These are phyloP conservation scores for Otis tarda DNA, from an alignment of 2,113 vertebrate genomes.

Conservation along the genomic window DNA sequence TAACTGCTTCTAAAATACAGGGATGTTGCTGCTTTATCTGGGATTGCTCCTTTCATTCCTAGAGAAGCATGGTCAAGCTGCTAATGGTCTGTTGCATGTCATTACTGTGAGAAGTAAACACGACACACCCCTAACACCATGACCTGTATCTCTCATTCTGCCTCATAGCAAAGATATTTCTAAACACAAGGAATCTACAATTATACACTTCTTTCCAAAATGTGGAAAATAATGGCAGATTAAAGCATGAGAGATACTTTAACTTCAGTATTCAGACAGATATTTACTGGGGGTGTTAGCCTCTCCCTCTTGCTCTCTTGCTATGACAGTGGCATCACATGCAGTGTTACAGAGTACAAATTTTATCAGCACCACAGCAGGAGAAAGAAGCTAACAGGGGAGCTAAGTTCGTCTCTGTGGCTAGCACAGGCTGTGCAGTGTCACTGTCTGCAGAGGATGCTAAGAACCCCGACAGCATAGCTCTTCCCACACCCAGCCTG, in stretches of 20 bases:
- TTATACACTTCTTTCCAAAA: background rate
- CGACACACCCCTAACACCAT: background rate
- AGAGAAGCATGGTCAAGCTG: background rate
- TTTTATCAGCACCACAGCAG: accelerated
- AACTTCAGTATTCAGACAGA: background rate
- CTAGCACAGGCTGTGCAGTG: background rate
- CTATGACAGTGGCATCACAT: background rate
- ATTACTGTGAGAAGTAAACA: background rate
- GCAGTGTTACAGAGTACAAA: background rate
- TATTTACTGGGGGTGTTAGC: background rate
- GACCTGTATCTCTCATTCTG: background rate
- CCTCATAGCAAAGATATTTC: background rate
- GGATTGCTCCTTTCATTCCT: background rate
- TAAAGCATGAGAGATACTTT: background rate
- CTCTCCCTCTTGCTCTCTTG: background rate
- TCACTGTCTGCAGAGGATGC: background rate
- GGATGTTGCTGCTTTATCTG: background rate
- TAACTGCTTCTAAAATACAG: background rate
- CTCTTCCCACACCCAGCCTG: background rate
- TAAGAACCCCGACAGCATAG: background rate
- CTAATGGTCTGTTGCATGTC: background rate
- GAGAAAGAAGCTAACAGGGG: background rate
- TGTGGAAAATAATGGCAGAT: background rate
- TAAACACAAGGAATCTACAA: background rate
- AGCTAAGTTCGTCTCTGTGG: background rate